Conservation (phyloP, 1,140 invertebrate species). For the Polypedilum vanderplanki region DNA sequence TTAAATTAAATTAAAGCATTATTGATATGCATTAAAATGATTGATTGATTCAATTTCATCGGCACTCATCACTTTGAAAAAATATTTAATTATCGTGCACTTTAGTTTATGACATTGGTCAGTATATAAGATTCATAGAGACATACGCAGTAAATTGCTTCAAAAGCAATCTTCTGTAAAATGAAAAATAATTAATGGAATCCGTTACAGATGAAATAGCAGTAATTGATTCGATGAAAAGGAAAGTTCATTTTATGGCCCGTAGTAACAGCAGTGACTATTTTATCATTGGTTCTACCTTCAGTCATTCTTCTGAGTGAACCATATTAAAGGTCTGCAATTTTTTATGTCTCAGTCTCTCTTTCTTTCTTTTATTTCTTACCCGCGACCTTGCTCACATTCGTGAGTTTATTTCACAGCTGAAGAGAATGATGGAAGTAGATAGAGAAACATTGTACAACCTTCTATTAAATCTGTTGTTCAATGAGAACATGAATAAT, state of each 20-base stretch:
- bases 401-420: constrained; percentile 16
- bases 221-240: background rate
- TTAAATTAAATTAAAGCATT: too few relatives aligned
- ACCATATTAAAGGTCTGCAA: background rate
- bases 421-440: constrained; percentile 12
- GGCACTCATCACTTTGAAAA: too few relatives aligned
- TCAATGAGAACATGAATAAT: constrained; percentile 13
- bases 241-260: background rate
- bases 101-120: constrained; percentile 2
- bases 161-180: background rate
- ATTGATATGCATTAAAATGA: too few relatives aligned
- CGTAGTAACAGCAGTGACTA: background rate
- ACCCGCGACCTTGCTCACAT: background rate
- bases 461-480: background rate
- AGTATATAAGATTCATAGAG: background rate
- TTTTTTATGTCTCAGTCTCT: too few relatives aligned
- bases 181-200: background rate
- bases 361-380: background rate
- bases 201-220: background rate
- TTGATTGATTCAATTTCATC: too few relatives aligned
- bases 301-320: background rate
- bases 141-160: background rate
- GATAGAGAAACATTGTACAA: background rate
- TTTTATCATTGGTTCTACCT: background rate
- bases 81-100: background rate